These are phyloP conservation scores for Acanthornis magna DNA, from an alignment of 2,797 vertebrate genomes.

Conservation along the genomic window DNA sequence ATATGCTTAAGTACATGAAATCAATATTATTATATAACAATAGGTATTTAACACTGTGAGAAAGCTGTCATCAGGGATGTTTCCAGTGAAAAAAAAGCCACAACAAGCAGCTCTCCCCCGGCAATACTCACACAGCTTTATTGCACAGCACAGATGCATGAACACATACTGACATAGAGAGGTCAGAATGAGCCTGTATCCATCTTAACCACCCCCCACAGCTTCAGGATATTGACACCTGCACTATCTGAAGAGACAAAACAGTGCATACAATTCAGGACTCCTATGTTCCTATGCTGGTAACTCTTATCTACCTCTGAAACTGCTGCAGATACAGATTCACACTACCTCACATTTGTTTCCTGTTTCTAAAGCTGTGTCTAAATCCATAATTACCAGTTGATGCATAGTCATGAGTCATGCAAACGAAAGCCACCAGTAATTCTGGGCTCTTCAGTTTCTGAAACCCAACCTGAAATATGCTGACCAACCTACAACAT, in stretches of 20 bases:
- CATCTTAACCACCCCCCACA: background rate
- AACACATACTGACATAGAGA: background rate
- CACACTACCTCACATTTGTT: background rate
- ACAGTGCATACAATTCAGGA: background rate
- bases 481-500: background rate
- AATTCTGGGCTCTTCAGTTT: background rate
- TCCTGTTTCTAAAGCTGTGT: background rate
- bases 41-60: background rate
- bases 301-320: background rate
- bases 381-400: background rate
- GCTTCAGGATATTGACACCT: background rate
- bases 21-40: background rate
- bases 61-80: background rate
- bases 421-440: background rate
- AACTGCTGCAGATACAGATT: background rate
- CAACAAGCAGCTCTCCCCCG: background rate
- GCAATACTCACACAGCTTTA: background rate
- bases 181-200: background rate
- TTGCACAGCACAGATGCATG: background rate
- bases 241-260: background rate
- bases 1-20: background rate
- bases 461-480: background rate
- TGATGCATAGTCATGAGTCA: background rate
- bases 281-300: background rate
- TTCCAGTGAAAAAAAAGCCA: background rate